Percentiles rank a stretch among this genome's conserved stretches.
phyloP scores from a whole-genome alignment of 2,797 vertebrate species.

The Chromis chromis region DNA sequence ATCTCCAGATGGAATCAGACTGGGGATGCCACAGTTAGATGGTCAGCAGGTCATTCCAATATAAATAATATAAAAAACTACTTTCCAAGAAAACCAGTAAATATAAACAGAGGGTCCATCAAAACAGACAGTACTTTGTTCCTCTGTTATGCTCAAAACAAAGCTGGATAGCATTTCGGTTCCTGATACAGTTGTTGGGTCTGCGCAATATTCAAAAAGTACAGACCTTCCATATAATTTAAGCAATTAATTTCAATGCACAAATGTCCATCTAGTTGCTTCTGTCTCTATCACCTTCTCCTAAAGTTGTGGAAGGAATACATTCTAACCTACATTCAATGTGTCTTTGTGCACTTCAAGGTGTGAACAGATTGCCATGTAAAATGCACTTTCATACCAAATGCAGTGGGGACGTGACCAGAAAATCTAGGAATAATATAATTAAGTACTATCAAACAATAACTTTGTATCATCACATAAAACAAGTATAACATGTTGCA shows the following conservation, averaged over 20 bases:
- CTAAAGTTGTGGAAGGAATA: neutral
- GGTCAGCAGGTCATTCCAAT: no score
- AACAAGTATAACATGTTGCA: neutral
- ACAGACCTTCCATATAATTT: neutral
- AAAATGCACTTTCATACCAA: neutral
- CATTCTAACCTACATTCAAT: neutral
- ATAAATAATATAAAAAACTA: no score
- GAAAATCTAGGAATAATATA: neutral
- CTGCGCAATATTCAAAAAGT: neutral
- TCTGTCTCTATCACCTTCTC: neutral
- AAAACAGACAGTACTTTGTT: no score
- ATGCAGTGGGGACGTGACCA: neutral
- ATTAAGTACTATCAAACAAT: neutral
- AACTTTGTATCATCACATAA: neutral
- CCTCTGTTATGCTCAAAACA: neutral
- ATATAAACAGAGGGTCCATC: no score
- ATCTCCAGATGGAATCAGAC: constrained; percentile 10
- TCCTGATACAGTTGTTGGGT: no score
- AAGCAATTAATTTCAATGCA: neutral
- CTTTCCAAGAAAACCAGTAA: no score
- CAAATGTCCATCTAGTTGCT: neutral
- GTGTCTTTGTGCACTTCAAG: neutral
- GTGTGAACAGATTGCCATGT: neutral
- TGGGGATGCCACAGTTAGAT: no score
- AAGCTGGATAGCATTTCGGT: neutral